Percentiles rank a stretch among this genome's conserved stretches.
phyloP scores from a whole-genome alignment of 2,888 invertebrate species.

The Prosopocoilus inquinatus region DNA sequence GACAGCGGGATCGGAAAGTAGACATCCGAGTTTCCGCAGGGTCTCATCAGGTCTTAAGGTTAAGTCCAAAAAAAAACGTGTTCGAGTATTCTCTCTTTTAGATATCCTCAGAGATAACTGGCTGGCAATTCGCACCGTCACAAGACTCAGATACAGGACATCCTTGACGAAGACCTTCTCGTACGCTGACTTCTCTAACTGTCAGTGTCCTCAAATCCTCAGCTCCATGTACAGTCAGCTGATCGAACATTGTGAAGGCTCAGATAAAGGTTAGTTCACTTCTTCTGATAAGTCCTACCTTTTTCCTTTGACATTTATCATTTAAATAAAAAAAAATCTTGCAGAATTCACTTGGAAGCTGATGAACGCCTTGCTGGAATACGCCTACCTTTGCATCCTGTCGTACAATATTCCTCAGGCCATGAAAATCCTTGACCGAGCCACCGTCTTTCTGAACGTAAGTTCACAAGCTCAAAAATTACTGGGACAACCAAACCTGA shows the following conservation, averaged over 20 bases:
- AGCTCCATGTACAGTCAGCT: constrained; percentile 58
- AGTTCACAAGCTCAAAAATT: constrained; percentile 5
- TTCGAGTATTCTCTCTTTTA: neutral
- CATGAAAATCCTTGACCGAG: constrained; percentile 55
- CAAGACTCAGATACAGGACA: constrained; percentile 36
- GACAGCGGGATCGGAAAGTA: constrained; percentile 4
- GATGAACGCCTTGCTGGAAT: constrained; percentile 59
- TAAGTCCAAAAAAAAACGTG: no score
- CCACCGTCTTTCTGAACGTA: constrained; percentile 51
- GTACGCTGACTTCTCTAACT: constrained; percentile 55
- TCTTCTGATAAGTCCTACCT: neutral
- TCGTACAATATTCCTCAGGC: constrained; percentile 59
- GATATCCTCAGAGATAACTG: constrained; percentile 17
- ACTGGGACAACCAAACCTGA: neutral
- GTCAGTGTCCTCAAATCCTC: constrained; percentile 60
- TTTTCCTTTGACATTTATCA: no score
- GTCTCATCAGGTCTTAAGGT: constrained; percentile 5
- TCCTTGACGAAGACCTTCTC: constrained; percentile 50
- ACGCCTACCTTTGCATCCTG: constrained; percentile 57
- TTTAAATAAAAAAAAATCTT: constrained; percentile 6
- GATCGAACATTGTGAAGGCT: constrained; percentile 60
- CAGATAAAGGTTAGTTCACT: constrained; percentile 45
- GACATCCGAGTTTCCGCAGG: constrained; percentile 1
- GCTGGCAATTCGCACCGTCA: constrained; percentile 24
- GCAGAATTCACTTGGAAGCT: constrained; percentile 53